A percentile compares a stretch with the other conserved stretches of the same genome.
Conservation (phyloP, 2,888 invertebrate species). For the Rhynchonema sp. region DNA sequence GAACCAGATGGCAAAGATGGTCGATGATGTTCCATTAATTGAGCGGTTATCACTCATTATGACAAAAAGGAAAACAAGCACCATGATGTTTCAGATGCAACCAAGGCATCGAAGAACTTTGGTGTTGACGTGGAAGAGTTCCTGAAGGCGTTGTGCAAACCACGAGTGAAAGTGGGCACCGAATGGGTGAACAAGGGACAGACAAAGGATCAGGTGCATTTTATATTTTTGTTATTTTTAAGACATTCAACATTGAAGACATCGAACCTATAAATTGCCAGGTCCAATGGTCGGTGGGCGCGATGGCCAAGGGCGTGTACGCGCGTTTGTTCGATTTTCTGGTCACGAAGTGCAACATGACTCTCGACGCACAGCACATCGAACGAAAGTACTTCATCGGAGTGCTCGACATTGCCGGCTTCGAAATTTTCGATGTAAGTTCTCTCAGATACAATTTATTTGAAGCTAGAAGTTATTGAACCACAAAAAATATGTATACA, state of each 20-base stretch:
- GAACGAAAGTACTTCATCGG: slow-evolving; percentile 62
- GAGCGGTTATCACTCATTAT: neutral
- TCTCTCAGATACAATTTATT: too few species aligned
- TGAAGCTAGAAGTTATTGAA: too few species aligned
- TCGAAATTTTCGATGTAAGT: slow-evolving; percentile 36
- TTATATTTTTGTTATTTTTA: neutral
- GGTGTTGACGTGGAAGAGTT: slow-evolving; percentile 9
- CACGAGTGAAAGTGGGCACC: slow-evolving; percentile 31
- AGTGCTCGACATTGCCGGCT: slow-evolving; percentile 37
- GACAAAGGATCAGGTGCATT: slow-evolving; percentile 29
- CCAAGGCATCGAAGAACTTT: slow-evolving; percentile 2
- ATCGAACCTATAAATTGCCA: too few species aligned
- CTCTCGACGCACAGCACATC: slow-evolving; percentile 48
- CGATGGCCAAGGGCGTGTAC: slow-evolving; percentile 34
- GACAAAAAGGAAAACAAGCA: neutral
- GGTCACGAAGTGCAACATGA: slow-evolving; percentile 33
- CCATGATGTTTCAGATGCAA: slow-evolving; percentile 6
- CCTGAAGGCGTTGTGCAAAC: slow-evolving; percentile 27
- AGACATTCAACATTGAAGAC: neutral
- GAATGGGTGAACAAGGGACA: slow-evolving; percentile 33
- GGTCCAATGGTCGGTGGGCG: slow-evolving; percentile 26
- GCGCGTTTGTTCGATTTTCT: slow-evolving; percentile 35
- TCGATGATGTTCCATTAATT: neutral
- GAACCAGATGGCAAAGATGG: slow-evolving; percentile 39
- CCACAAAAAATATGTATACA: too few species aligned